Percentiles rank a stretch among this genome's conserved stretches.
phyloP scores from a whole-genome alignment of 64 coral and sea anemone species.

The Cladopsammia gracilis region DNA sequence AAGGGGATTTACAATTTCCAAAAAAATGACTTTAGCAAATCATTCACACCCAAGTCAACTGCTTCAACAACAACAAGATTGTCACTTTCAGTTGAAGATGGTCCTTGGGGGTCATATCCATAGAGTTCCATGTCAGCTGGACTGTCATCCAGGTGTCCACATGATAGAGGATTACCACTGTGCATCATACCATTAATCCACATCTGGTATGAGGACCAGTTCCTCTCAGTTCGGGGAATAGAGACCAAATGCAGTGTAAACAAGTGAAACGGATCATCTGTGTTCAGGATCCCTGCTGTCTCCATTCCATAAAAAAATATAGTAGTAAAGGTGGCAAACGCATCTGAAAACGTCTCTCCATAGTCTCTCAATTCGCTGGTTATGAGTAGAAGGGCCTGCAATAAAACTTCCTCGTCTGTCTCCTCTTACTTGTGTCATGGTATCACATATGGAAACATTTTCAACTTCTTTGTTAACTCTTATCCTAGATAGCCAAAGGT shows the following conservation, averaged over 20 bases:
- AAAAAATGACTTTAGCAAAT: not conserved
- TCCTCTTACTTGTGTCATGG: no score
- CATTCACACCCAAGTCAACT: not conserved
- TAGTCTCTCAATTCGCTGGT: no score
- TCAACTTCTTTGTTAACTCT: no score
- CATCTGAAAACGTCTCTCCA: no score
- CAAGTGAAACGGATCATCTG: conserved; percentile 30
- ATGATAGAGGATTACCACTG: not conserved
- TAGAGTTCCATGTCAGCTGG: not conserved
- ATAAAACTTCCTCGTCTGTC: no score
- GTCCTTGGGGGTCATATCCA: not conserved
- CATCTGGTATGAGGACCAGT: conserved; percentile 1
- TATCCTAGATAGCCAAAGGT: no score
- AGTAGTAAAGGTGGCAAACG: no score
- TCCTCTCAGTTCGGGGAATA: not conserved
- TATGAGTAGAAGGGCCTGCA: no score
- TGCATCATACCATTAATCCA: conserved; percentile 33
- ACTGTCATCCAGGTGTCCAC: no score
- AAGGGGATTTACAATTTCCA: no score
- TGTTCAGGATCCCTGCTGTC: not conserved
- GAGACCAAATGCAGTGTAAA: conserved; percentile 42
- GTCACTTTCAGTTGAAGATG: not conserved
- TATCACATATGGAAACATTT: no score
- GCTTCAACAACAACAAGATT: not conserved
- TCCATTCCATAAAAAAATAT: no score